These are phyloP conservation scores for Cavia porcellus DNA, from an alignment of 2,113 vertebrate species.

Conservation along the genomic window DNA sequence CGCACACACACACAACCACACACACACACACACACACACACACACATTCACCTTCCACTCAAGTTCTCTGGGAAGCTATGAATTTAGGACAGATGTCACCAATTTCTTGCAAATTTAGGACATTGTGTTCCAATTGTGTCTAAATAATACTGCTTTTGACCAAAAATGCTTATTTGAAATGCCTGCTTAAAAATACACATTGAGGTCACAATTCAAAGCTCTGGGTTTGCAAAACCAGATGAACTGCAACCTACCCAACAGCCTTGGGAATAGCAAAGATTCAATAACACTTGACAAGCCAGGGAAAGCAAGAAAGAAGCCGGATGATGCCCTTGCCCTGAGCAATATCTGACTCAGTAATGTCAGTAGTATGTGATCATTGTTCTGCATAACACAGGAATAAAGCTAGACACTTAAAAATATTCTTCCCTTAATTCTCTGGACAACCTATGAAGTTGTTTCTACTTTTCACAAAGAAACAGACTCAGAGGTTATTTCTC, in stretches of 20 bases:
- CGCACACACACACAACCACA: too few relatives aligned
- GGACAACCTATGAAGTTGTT: not conserved
- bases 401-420: not conserved
- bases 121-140: not conserved
- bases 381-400: not conserved
- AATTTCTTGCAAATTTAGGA: not conserved
- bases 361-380: not conserved
- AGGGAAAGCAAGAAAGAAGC: not conserved
- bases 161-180: slow-evolving; percentile 23
- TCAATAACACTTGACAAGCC: not conserved
- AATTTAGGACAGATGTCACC: slow-evolving; percentile 50
- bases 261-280: not conserved
- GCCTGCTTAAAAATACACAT: not conserved
- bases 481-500: not conserved
- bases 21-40: not conserved
- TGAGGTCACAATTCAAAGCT: not conserved
- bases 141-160: not conserved
- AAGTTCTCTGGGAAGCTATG: not conserved
- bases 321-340: not conserved
- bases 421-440: not conserved
- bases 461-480: not conserved
- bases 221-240: not conserved
- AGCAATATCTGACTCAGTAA: not conserved
- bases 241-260: not conserved
- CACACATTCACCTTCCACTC: not conserved